phyloP scores from a whole-genome alignment of 2,888 invertebrate species.

The Eupsilia transversa region DNA sequence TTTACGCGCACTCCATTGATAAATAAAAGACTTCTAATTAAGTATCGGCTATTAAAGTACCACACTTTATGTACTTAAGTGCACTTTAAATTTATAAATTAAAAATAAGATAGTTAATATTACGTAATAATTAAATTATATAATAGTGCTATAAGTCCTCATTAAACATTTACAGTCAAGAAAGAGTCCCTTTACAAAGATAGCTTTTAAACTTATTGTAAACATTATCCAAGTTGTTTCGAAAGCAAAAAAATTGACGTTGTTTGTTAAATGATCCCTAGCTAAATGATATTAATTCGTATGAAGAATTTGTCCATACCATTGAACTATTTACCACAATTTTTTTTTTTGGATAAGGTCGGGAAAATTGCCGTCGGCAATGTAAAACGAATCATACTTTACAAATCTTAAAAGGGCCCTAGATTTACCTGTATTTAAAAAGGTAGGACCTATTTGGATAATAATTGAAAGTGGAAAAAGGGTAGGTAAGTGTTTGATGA shows the following conservation, averaged over 20 bases:
- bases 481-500: slow-evolving; percentile 41
- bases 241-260: background rate
- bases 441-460: slow-evolving; percentile 1
- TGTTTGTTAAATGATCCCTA: background rate
- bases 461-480: slow-evolving; percentile 8
- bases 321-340: slow-evolving; percentile 13
- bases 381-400: background rate
- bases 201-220: slow-evolving; percentile 20
- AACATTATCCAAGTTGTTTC: slow-evolving; percentile 39
- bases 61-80: slow-evolving; percentile 69
- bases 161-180: slow-evolving; percentile 24
- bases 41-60: slow-evolving; percentile 75
- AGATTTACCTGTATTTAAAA: slow-evolving; percentile 2
- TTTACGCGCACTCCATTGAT: slow-evolving; percentile 82
- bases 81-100: slow-evolving; percentile 60
- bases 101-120: slow-evolving; percentile 49
- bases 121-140: slow-evolving; percentile 58
- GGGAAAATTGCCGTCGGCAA: slow-evolving; percentile 68
- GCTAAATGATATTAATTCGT: background rate
- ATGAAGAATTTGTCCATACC: slow-evolving; percentile 1
- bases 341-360: slow-evolving; percentile 60
- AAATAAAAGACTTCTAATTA: slow-evolving; percentile 84
- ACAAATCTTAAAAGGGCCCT: background rate
- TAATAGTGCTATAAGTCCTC: slow-evolving; percentile 47
- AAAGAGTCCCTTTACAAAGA: background rate